Evolutionary conservation across 1,140 invertebrate species (phyloP).

Genomic region (Harpegnathos saltator): DNA sequence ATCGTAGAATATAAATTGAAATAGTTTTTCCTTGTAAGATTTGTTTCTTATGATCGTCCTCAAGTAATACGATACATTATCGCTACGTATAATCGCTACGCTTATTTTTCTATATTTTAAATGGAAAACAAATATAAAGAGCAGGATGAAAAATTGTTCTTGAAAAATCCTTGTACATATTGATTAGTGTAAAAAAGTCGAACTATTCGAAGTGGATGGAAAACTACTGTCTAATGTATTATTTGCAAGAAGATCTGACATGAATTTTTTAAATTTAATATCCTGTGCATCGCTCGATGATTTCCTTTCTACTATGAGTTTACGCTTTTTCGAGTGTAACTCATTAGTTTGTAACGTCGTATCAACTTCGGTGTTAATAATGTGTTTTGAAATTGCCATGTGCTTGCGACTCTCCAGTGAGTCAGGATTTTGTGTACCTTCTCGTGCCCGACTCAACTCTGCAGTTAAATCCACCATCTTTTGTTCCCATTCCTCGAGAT

Average conservation of each 20-base stretch:
- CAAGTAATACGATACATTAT: neutral
- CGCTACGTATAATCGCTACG: neutral
- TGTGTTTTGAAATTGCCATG: conserved; percentile 72
- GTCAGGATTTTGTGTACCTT: conserved; percentile 82
- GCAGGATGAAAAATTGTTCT: conserved; percentile 24
- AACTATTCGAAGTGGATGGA: conserved; percentile 63
- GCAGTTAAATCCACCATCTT: conserved; percentile 86
- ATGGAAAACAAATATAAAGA: conserved; percentile 62
- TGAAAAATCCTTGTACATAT: conserved; percentile 39
- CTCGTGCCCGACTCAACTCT: conserved; percentile 85
- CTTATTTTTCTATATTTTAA: conserved; percentile 14
- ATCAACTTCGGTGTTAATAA: conserved; percentile 69
- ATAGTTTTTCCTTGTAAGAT: neutral
- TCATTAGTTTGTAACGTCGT: conserved; percentile 77
- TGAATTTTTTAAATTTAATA: conserved; percentile 84
- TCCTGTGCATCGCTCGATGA: conserved; percentile 80
- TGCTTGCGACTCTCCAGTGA: conserved; percentile 79
- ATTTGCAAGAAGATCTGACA: conserved; percentile 78
- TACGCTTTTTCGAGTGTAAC: conserved; percentile 82
- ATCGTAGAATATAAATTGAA: neutral
- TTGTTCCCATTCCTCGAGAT: conserved; percentile 87
- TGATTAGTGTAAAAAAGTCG: conserved; percentile 55
- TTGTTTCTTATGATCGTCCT: neutral
- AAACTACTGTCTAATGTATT: conserved; percentile 54
- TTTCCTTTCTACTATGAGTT: conserved; percentile 84